Evolutionary conservation across 2,113 vertebrate species (phyloP).

Genomic region (Camelus bactrianus): DNA sequence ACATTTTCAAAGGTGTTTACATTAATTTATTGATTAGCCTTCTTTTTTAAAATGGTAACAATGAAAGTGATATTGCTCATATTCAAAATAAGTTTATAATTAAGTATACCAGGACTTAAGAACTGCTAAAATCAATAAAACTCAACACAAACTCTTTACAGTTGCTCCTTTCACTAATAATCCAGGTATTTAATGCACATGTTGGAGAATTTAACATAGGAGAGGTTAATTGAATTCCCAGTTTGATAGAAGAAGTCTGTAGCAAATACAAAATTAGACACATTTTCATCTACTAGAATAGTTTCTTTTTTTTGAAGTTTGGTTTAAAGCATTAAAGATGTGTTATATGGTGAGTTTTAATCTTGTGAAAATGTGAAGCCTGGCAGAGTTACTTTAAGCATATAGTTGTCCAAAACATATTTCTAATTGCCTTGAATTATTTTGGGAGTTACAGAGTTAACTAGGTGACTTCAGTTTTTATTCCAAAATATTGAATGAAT

Average conservation of each 20-base stretch:
- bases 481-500: conserved; percentile 64
- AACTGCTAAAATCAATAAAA: background rate
- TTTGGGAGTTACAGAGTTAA: conserved; percentile 41
- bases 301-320: background rate
- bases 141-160: background rate
- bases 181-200: background rate
- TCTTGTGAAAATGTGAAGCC: conserved; percentile 45
- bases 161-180: background rate
- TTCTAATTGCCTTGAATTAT: conserved; percentile 51
- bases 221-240: background rate
- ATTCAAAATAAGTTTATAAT: background rate
- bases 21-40: background rate
- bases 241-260: background rate
- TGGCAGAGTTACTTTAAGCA: conserved; percentile 28
- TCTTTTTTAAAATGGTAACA: background rate
- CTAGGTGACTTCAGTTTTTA: background rate
- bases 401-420: conserved; percentile 43
- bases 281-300: background rate
- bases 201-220: background rate
- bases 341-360: background rate
- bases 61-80: background rate
- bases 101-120: background rate
- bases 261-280: background rate
- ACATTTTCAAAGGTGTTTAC: background rate
- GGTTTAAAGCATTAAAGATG: conserved; percentile 4